Evolutionary conservation across 92 coral and sea anemone species (phyloP).

Genomic region (Montipora capitata): DNA sequence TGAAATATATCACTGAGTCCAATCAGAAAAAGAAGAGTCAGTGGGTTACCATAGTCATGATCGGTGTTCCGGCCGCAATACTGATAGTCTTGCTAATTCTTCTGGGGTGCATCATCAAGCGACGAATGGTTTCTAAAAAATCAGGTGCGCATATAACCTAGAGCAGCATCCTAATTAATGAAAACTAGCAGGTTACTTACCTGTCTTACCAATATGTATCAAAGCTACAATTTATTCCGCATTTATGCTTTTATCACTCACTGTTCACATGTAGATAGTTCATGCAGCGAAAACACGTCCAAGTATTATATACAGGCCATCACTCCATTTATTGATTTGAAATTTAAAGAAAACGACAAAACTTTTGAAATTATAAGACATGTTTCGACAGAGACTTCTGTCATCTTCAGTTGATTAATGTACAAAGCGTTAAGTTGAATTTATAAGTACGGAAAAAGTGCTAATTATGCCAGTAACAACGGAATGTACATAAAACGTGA

Average conservation of each 20-base stretch:
- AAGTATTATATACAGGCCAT: no score
- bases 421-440: no score
- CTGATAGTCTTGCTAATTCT: not conserved
- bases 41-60: not conserved
- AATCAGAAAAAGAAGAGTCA: not conserved
- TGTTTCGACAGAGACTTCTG: no score
- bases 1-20: not conserved
- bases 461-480: no score
- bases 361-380: no score
- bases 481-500: no score
- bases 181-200: not conserved
- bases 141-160: not conserved
- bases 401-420: no score
- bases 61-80: not conserved
- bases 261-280: not conserved
- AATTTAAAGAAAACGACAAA: no score
- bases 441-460: no score
- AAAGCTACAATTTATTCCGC: not conserved
- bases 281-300: no score
- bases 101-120: slow-evolving; percentile 6
- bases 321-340: no score
- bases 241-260: not conserved
- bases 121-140: not conserved
- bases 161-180: not conserved
- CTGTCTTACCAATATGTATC: not conserved